These are phyloP conservation scores for Pyrocoelia pectoralis DNA, from an alignment of 2,888 invertebrate genomes.

Conservation along the genomic window DNA sequence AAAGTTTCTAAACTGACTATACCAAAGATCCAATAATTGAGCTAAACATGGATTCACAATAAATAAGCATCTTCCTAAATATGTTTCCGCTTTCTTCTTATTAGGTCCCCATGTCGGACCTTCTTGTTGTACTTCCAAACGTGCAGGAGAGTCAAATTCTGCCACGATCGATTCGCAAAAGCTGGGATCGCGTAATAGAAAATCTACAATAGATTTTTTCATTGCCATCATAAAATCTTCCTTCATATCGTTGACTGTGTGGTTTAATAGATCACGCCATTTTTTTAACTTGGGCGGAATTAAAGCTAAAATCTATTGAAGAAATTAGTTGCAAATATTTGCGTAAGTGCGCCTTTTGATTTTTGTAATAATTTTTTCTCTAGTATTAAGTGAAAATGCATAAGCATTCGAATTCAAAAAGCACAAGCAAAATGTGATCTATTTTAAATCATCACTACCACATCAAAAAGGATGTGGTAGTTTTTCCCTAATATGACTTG, in stretches of 20 bases:
- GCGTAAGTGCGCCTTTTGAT: no score
- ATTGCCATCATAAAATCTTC: slow-evolving; percentile 88
- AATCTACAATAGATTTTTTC: slow-evolving; percentile 92
- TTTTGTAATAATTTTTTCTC: no score
- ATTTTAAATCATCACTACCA: no score
- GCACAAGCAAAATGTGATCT: no score
- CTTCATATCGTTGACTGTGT: slow-evolving; percentile 79
- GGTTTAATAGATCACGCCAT: slow-evolving; percentile 67
- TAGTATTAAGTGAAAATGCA: no score
- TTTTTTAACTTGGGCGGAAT: slow-evolving; percentile 70
- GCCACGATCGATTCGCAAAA: slow-evolving; percentile 63
- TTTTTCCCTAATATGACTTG: no score
- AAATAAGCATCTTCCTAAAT: slow-evolving; percentile 70
- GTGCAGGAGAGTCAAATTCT: slow-evolving; percentile 63
- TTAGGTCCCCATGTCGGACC: slow-evolving; percentile 74
- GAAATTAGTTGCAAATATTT: no score
- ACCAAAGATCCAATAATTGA: slow-evolving; percentile 83
- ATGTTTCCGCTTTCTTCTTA: slow-evolving; percentile 55
- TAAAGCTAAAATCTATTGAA: slow-evolving; percentile 69
- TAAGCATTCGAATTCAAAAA: no score
- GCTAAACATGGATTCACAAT: slow-evolving; percentile 83
- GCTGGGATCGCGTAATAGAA: slow-evolving; percentile 82
- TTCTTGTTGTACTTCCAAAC: slow-evolving; percentile 67
- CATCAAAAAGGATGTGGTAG: no score
- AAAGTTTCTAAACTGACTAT: slow-evolving; percentile 66